Conservation (phyloP, 2,113 vertebrate species). For the Phaethon lepturus region DNA sequence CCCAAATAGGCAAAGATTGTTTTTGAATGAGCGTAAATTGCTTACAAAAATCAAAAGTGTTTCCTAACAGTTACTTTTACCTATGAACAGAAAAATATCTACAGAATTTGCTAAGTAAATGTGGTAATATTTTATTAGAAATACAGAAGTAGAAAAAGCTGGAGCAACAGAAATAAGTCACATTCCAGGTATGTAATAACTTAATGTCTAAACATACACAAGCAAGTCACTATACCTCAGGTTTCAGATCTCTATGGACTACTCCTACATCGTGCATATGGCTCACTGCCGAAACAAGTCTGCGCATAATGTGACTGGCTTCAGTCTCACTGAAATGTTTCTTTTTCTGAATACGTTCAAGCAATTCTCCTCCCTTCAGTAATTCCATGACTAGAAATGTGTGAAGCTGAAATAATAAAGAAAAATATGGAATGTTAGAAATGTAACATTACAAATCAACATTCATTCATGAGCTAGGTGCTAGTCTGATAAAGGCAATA, state of each 20-base stretch:
- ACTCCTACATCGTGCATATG: slow-evolving; percentile 99
- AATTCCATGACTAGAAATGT: slow-evolving; percentile 95
- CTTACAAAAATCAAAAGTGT: background rate
- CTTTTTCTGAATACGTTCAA: slow-evolving; percentile 94
- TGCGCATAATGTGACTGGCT: slow-evolving; percentile 95
- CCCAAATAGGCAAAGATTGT: background rate
- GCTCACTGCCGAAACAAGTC: slow-evolving; percentile 94
- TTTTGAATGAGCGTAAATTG: background rate
- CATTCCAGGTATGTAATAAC: background rate
- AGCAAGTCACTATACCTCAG: slow-evolving; percentile 81
- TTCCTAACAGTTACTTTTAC: background rate
- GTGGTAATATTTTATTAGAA: background rate
- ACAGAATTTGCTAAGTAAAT: background rate
- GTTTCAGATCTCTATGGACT: slow-evolving; percentile 94
- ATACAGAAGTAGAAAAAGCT: background rate
- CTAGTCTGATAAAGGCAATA: background rate
- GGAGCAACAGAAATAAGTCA: background rate
- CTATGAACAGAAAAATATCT: background rate
- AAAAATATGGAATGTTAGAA: background rate
- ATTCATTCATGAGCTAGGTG: background rate
- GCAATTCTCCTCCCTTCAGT: slow-evolving; percentile 92
- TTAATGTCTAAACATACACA: background rate
- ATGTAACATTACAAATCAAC: background rate
- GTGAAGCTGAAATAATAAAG: slow-evolving; percentile 84
- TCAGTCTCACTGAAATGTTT: slow-evolving; percentile 95